phyloP scores from a whole-genome alignment of 2,888 invertebrate genomes.

The Exocentrus adspersus region DNA sequence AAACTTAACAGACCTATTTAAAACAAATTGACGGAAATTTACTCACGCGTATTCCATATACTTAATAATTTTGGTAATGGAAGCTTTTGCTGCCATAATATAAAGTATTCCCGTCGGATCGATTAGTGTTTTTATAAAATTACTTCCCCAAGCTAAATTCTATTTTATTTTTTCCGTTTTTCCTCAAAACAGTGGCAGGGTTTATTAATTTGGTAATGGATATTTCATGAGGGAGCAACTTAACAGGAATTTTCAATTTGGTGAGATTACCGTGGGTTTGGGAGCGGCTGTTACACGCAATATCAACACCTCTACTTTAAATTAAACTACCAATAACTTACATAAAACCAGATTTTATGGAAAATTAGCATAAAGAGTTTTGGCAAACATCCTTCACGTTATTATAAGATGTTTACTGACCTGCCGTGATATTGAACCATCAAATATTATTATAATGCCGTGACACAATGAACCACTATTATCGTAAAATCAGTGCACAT shows the following conservation, averaged over 20 bases:
- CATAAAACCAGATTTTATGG: slow-evolving; percentile 22
- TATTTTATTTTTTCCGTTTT: slow-evolving; percentile 18
- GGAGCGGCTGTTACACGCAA: slow-evolving; percentile 47
- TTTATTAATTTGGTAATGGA: slow-evolving; percentile 60
- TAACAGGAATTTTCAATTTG: slow-evolving; percentile 61
- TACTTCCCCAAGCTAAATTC: slow-evolving; percentile 9
- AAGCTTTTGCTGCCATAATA: background rate
- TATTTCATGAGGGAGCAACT: slow-evolving; percentile 57
- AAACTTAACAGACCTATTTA: too few species aligned
- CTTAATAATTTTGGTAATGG: background rate
- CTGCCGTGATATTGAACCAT: slow-evolving; percentile 17
- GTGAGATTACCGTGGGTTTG: slow-evolving; percentile 28
- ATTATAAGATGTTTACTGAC: slow-evolving; percentile 17
- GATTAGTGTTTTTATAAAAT: slow-evolving; percentile 10
- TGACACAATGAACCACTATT: slow-evolving; percentile 38
- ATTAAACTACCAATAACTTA: slow-evolving; percentile 44
- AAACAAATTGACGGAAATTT: too few species aligned
- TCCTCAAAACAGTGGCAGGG: slow-evolving; percentile 24
- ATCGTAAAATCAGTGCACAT: slow-evolving; percentile 35
- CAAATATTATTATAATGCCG: slow-evolving; percentile 17
- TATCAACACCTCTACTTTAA: slow-evolving; percentile 40
- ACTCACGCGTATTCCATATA: too few species aligned
- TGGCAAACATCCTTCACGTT: slow-evolving; percentile 26
- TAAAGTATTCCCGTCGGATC: slow-evolving; percentile 4
- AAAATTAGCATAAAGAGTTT: slow-evolving; percentile 29